phyloP scores from a whole-genome alignment of 2,113 vertebrate species.

The Carassius carassius region DNA sequence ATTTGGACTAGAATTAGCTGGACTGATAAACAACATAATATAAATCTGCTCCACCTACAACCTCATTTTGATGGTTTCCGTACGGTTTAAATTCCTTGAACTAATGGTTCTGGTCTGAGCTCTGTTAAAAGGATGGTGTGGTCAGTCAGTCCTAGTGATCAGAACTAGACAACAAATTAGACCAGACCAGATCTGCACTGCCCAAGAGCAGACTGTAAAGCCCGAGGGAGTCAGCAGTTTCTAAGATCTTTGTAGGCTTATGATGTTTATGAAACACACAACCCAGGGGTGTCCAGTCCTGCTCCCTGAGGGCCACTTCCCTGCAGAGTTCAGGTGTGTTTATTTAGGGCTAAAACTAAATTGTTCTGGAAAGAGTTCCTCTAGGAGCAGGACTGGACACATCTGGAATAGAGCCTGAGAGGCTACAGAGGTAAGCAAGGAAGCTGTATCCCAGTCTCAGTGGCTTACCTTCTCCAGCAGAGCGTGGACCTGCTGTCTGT shows the following conservation, averaged over 20 bases:
- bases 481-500: slow-evolving; percentile 68
- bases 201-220: not conserved
- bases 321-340: not conserved
- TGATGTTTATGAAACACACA: not conserved
- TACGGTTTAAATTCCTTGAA: too few species aligned
- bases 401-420: not conserved
- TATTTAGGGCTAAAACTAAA: not conserved
- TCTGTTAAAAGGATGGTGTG: not conserved
- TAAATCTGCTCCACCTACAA: too few species aligned
- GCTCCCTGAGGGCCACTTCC: not conserved
- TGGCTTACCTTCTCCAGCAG: slow-evolving; percentile 73
- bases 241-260: not conserved
- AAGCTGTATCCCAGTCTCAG: not conserved
- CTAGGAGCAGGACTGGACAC: not conserved
- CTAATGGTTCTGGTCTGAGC: too few species aligned
- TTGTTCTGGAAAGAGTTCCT: not conserved
- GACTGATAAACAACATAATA: too few species aligned
- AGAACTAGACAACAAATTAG: not conserved
- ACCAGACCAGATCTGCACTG: not conserved
- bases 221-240: not conserved
- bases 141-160: not conserved
- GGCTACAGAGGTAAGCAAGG: not conserved
- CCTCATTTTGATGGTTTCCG: too few species aligned
- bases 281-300: not conserved
- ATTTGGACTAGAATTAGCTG: too few species aligned